These are phyloP conservation scores for Hoplias malabaricus DNA, from an alignment of 2,113 vertebrate species.

Conservation along the genomic window DNA sequence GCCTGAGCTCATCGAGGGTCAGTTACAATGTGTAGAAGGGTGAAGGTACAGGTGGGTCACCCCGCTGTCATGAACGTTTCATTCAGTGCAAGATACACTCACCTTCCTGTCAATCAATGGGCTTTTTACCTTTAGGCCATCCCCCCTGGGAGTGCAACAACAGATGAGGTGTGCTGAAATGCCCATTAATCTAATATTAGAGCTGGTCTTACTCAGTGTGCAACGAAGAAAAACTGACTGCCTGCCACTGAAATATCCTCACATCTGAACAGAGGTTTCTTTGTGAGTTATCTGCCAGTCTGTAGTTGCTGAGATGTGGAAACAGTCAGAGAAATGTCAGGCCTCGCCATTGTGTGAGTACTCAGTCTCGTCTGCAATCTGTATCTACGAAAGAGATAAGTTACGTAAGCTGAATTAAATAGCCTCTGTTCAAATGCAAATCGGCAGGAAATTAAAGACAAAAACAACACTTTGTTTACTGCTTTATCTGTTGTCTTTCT, in stretches of 20 bases:
- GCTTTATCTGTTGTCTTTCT: not conserved
- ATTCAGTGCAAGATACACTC: not conserved
- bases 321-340: not conserved
- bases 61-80: not conserved
- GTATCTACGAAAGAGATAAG: not conserved
- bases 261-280: conserved; percentile 9
- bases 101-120: not conserved
- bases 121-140: not conserved
- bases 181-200: conserved; percentile 31
- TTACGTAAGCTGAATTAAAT: not conserved
- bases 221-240: not conserved
- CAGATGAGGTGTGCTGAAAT: conserved; percentile 9
- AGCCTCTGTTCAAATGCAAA: not conserved
- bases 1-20: not conserved
- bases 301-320: not conserved
- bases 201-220: not conserved
- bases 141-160: not conserved
- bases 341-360: not conserved
- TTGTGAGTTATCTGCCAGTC: not conserved
- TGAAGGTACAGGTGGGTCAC: not conserved
- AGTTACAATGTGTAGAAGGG: not conserved
- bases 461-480: not conserved
- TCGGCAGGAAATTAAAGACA: not conserved
- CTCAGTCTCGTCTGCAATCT: not conserved
- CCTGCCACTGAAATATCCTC: conserved; percentile 1